Conservation (phyloP, 2,888 invertebrate genomes). For the Melanargia galathea region DNA sequence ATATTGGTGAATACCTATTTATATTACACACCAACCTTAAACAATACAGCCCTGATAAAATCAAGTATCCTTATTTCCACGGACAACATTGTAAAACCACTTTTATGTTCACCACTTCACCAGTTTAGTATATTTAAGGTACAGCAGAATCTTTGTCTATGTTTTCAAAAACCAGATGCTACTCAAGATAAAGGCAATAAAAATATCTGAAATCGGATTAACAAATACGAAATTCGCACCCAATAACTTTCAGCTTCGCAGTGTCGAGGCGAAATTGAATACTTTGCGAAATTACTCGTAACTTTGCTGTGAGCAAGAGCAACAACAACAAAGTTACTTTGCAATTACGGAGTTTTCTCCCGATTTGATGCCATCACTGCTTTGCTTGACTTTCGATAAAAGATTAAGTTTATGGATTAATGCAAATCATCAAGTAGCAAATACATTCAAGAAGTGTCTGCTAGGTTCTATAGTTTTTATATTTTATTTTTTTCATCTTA, state of each 20-base stretch:
- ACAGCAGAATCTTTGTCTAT: background rate
- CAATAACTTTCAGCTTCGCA: conserved; percentile 1
- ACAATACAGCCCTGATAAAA: no score
- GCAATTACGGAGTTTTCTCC: conserved; percentile 6
- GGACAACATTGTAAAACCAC: no score
- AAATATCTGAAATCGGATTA: conserved; percentile 1
- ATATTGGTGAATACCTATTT: no score
- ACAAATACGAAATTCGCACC: background rate
- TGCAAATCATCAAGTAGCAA: background rate
- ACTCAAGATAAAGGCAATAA: background rate
- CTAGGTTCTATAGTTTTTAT: no score
- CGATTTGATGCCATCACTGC: background rate
- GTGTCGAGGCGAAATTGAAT: conserved; percentile 2
- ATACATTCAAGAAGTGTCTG: background rate
- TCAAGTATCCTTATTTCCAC: no score
- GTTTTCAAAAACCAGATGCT: conserved; percentile 4
- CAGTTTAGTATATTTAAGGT: no score
- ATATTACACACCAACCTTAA: no score
- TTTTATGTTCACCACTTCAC: no score
- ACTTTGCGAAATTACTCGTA: conserved; percentile 11
- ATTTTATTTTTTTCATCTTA: no score
- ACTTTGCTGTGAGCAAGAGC: conserved; percentile 2
- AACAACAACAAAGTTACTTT: conserved; percentile 15
- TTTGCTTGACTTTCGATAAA: conserved; percentile 1
- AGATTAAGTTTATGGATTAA: background rate